Evolutionary conservation across 1,140 invertebrate genomes (phyloP).

Genomic region (Bradysia coprophila): DNA sequence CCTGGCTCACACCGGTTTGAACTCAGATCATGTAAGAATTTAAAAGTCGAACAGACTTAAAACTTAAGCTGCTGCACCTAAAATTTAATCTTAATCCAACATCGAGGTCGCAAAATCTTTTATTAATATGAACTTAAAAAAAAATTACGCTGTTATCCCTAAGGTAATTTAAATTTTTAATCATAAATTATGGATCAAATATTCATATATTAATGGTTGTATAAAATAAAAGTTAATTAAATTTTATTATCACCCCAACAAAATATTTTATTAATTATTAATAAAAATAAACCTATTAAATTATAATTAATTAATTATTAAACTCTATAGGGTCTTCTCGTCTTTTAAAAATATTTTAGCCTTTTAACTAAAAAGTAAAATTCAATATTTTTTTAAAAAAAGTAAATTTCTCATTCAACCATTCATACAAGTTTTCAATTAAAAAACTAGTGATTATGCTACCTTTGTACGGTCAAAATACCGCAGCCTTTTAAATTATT

Average conservation of each 20-base stretch:
- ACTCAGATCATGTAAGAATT: slow-evolving; percentile 64
- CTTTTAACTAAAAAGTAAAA: slow-evolving; percentile 34
- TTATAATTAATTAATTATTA: slow-evolving; percentile 26
- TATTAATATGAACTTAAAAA: slow-evolving; percentile 40
- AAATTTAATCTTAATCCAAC: slow-evolving; percentile 52
- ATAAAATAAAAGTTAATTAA: slow-evolving; percentile 23
- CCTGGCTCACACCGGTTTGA: slow-evolving; percentile 52
- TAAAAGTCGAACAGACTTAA: slow-evolving; percentile 59
- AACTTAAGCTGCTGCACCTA: slow-evolving; percentile 34
- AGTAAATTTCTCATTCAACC: slow-evolving; percentile 32
- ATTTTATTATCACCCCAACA: slow-evolving; percentile 27
- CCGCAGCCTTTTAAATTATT: slow-evolving; percentile 31
- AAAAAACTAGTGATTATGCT: slow-evolving; percentile 48
- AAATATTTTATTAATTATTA: slow-evolving; percentile 22
- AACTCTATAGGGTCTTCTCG: slow-evolving; percentile 22
- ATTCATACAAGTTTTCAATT: slow-evolving; percentile 42
- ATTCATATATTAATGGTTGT: slow-evolving; percentile 21
- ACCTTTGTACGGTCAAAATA: slow-evolving; percentile 45
- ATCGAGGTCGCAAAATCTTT: slow-evolving; percentile 56
- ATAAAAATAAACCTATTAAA: slow-evolving; percentile 19
- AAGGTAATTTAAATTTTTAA: slow-evolving; percentile 42
- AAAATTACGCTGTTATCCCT: slow-evolving; percentile 54
- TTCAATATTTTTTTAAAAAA: slow-evolving; percentile 25
- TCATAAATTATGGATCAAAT: slow-evolving; percentile 24
- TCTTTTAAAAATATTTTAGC: slow-evolving; percentile 29